Conservation (phyloP, 2,888 invertebrate species). For the Apamea monoglypha region DNA sequence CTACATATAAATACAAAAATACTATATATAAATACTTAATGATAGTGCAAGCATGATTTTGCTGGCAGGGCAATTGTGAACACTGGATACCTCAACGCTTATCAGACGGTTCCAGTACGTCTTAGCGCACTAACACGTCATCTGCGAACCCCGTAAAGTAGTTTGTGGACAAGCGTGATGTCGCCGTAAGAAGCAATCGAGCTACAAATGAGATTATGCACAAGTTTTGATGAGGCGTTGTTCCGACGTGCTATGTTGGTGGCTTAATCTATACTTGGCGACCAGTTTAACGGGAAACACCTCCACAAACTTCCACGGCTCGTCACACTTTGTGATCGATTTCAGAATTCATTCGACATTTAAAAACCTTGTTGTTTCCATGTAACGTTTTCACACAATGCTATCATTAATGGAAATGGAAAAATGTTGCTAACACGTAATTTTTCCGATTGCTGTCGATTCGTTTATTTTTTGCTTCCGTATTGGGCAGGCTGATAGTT, state of each 20-base stretch:
- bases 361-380: slow-evolving; percentile 4
- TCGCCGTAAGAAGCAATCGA: slow-evolving; percentile 46
- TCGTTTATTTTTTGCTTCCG: slow-evolving; percentile 33
- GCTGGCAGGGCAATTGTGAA: background rate
- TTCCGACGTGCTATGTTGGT: slow-evolving; percentile 18
- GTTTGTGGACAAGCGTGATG: slow-evolving; percentile 44
- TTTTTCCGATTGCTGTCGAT: background rate
- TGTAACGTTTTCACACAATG: slow-evolving; percentile 30
- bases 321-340: background rate
- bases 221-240: slow-evolving; percentile 59
- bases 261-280: slow-evolving; percentile 20
- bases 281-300: slow-evolving; percentile 25
- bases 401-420: slow-evolving; percentile 22
- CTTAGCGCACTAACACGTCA: background rate
- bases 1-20: no score
- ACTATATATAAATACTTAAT: no score
- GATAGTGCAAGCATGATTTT: background rate
- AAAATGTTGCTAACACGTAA: background rate
- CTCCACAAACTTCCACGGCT: slow-evolving; percentile 12
- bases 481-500: slow-evolving; percentile 24
- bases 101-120: background rate
- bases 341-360: background rate
- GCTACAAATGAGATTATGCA: slow-evolving; percentile 55
- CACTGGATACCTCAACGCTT: background rate
- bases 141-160: slow-evolving; percentile 12